Evolutionary conservation across 1,140 invertebrate species (phyloP).

Genomic region (Drosophila yakuba): DNA sequence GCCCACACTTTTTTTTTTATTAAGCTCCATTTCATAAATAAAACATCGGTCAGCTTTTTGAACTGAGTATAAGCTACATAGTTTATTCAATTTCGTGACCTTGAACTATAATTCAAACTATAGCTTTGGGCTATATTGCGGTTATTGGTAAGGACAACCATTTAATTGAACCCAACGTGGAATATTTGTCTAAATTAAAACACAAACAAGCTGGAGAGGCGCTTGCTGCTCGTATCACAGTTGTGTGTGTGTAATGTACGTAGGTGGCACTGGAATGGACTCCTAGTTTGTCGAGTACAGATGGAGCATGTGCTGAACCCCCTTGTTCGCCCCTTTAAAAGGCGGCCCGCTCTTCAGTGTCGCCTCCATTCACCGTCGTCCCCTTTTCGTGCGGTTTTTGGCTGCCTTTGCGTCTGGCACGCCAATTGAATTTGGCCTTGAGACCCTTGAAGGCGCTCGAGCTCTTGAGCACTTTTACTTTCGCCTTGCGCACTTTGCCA

Average conservation of each 20-base stretch:
- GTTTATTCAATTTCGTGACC: slow-evolving; percentile 41
- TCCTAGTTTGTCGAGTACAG: not conserved
- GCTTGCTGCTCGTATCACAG: slow-evolving; percentile 73
- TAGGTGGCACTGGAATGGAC: slow-evolving; percentile 50
- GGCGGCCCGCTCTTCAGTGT: slow-evolving; percentile 37
- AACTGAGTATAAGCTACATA: slow-evolving; percentile 21
- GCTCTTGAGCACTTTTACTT: slow-evolving; percentile 58
- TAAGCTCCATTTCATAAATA: not conserved
- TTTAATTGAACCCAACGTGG: slow-evolving; percentile 31
- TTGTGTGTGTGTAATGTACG: slow-evolving; percentile 57
- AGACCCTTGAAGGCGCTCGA: slow-evolving; percentile 61
- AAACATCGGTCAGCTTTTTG: slow-evolving; percentile 4
- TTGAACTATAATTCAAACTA: slow-evolving; percentile 24
- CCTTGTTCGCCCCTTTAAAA: slow-evolving; percentile 28
- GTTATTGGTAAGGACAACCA: slow-evolving; percentile 2
- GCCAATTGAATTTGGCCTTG: slow-evolving; percentile 75
- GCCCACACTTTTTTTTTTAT: not conserved
- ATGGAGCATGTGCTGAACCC: too few relatives aligned
- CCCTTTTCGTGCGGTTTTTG: slow-evolving; percentile 31
- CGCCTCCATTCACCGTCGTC: slow-evolving; percentile 4
- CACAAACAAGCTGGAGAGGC: slow-evolving; percentile 47
- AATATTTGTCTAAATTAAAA: slow-evolving; percentile 51
- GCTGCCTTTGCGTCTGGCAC: slow-evolving; percentile 59
- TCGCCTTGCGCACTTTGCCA: slow-evolving; percentile 71
- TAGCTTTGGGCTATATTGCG: slow-evolving; percentile 3